These are phyloP conservation scores for Acrocephalus arundinaceus DNA, from an alignment of 2,113 vertebrate genomes.

Conservation along the genomic window DNA sequence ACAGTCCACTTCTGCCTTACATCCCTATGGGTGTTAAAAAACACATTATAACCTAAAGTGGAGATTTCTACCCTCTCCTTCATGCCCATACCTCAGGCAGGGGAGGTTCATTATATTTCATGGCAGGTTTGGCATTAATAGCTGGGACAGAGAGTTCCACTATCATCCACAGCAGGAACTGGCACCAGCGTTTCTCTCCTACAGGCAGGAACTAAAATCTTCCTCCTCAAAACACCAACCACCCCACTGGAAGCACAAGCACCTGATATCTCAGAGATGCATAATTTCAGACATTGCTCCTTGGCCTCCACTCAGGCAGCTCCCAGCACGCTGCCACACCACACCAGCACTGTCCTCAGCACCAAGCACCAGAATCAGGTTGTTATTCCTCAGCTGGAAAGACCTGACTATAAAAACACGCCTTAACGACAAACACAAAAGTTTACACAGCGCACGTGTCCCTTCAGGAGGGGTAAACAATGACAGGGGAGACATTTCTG, in stretches of 20 bases:
- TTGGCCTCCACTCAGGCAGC: rapidly evolving
- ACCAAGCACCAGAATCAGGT: rapidly evolving
- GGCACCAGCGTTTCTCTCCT: neutral
- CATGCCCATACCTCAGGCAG: neutral
- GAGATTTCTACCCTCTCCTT: neutral
- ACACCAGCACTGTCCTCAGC: neutral
- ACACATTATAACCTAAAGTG: neutral
- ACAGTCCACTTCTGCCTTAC: neutral
- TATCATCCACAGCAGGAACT: neutral
- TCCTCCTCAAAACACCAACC: neutral
- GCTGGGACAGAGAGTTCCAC: neutral
- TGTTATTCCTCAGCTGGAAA: neutral
- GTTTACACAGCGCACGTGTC: rapidly evolving
- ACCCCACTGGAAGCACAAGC: neutral
- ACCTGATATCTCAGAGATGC: neutral
- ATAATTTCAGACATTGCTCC: rapidly evolving
- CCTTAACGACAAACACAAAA: neutral
- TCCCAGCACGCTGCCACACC: neutral
- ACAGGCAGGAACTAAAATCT: neutral
- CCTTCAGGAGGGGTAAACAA: neutral
- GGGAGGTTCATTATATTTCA: no score
- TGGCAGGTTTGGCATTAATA: neutral
- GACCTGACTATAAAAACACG: neutral
- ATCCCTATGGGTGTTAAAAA: neutral
- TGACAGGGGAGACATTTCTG: neutral